Percentiles rank a stretch among this genome's conserved stretches.
Conservation (phyloP, 2,113 vertebrate species). For the Bos indicus region DNA sequence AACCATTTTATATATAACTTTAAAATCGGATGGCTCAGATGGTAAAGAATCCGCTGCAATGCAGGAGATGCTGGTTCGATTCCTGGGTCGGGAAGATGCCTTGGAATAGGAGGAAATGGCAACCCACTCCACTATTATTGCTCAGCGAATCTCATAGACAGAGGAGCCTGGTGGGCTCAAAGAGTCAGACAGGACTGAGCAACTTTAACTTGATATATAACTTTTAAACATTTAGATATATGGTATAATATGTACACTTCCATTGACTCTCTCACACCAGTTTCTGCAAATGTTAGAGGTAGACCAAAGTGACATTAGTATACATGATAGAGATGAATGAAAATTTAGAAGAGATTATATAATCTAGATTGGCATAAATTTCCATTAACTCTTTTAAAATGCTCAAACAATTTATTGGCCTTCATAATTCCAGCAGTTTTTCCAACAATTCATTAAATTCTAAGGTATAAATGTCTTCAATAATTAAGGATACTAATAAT, state of each 20-base stretch:
- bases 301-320: not conserved
- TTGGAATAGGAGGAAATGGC: not conserved
- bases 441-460: not conserved
- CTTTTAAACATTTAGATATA: not conserved
- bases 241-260: not conserved
- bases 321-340: not conserved
- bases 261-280: not conserved
- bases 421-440: not conserved
- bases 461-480: not conserved
- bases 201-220: not conserved
- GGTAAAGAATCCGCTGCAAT: not conserved
- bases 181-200: not conserved
- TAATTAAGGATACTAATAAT: not conserved
- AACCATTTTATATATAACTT: not conserved
- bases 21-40: not conserved
- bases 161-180: not conserved
- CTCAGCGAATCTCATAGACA: not conserved
- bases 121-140: not conserved
- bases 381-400: constrained; percentile 9
- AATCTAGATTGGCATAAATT: not conserved
- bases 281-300: not conserved
- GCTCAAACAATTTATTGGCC: not conserved
- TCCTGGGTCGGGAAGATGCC: not conserved
- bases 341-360: not conserved
- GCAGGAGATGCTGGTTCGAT: not conserved